These are phyloP conservation scores for Luperina nickerlii DNA, from an alignment of 2,888 invertebrate species.

Conservation along the genomic window DNA sequence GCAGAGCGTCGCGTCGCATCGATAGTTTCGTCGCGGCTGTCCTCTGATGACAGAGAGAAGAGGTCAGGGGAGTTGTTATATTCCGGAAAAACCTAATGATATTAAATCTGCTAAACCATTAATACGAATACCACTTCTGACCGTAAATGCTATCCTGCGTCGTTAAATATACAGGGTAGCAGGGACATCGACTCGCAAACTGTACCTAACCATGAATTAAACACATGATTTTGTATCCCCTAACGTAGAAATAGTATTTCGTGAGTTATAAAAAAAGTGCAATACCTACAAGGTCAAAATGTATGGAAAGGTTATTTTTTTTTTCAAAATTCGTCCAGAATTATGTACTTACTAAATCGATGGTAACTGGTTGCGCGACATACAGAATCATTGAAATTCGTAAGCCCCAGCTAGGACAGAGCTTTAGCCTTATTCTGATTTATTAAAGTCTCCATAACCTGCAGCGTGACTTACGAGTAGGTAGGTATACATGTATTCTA, in stretches of 20 bases:
- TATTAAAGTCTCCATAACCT: not conserved
- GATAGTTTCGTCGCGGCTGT: not conserved
- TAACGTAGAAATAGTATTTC: too few species aligned
- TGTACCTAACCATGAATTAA: too few species aligned
- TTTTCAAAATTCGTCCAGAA: too few species aligned
- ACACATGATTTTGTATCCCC: too few species aligned
- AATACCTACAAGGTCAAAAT: too few species aligned
- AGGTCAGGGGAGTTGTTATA: not conserved
- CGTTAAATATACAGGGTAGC: not conserved
- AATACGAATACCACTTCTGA: not conserved
- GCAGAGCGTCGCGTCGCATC: not conserved
- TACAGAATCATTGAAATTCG: not conserved
- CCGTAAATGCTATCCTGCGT: not conserved
- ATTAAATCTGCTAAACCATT: not conserved
- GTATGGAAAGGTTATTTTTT: too few species aligned
- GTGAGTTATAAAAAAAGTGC: too few species aligned
- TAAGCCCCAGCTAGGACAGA: not conserved
- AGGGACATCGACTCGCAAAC: too few species aligned
- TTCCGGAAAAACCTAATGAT: not conserved
- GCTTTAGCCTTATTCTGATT: not conserved
- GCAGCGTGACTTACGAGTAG: not conserved
- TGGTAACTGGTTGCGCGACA: too few species aligned
- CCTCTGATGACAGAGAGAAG: not conserved
- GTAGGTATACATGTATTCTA: conserved; percentile 9
- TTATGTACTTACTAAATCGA: too few species aligned